phyloP scores from a whole-genome alignment of 2,888 invertebrate species.

The Empis livida region DNA sequence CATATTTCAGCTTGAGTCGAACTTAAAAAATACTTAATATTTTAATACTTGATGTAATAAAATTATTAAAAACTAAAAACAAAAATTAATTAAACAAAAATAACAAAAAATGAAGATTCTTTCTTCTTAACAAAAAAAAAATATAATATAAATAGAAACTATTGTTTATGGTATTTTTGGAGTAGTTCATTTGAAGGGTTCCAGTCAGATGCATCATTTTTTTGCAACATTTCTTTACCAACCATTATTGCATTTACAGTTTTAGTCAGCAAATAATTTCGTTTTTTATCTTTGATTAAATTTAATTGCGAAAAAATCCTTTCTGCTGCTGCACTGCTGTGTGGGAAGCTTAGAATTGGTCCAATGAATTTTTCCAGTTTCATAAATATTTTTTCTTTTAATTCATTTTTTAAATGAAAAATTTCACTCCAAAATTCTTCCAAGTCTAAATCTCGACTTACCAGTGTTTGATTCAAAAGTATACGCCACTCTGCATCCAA shows the following conservation, averaged over 20 bases:
- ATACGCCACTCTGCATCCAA: background rate
- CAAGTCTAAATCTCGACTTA: constrained; percentile 3
- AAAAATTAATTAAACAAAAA: too few relatives aligned
- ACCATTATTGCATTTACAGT: constrained; percentile 1
- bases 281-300: constrained; percentile 3
- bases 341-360: constrained; percentile 4
- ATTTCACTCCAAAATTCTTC: constrained; percentile 6
- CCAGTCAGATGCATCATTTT: background rate
- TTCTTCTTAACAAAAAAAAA: too few relatives aligned
- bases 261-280: constrained; percentile 2
- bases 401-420: constrained; percentile 7
- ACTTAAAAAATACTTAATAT: too few relatives aligned
- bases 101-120: too few relatives aligned
- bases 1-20: too few relatives aligned
- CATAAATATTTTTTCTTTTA: constrained; percentile 5
- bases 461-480: constrained; percentile 2
- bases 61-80: too few relatives aligned
- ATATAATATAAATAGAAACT: too few relatives aligned
- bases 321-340: constrained; percentile 7
- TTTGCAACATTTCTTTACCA: background rate
- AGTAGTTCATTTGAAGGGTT: background rate
- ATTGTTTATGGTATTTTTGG: background rate
- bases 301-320: constrained; percentile 6
- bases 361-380: constrained; percentile 3
- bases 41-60: too few relatives aligned